Evolutionary conservation across 92 coral and sea anemone genomes (phyloP), one percentile per base, ranked within the genome.

Genomic region (Parazoanthus darwini): DNA sequence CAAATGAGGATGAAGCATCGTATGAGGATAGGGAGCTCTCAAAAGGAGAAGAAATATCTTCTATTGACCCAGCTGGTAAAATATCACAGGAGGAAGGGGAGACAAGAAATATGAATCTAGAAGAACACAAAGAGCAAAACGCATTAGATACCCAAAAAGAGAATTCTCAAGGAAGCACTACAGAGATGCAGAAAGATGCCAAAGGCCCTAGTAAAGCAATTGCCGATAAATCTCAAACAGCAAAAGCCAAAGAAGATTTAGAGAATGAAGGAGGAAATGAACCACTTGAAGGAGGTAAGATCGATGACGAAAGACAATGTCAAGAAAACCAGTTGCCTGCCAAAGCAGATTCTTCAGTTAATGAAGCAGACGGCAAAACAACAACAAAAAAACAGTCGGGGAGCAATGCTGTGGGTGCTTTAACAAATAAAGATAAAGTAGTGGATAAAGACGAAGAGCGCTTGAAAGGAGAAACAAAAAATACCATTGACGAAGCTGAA

Each of bases 1-100:
- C 56, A 44, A 50, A 51, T 1, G 56, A 74, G 37, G 92, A 82
- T 58, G 87, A 67, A 33, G 25, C 48, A 35, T 43, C 75, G 23
- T 75, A 54, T 36, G 43, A 82, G 10, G 78, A 63, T 48, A 77
- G 38, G 23, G 22, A 66, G 68, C 15, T n/a, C 7, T 22, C 71
- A 37, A 39, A 63, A 51, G 50, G 33, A 38, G 85, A 84, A 59
- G 74, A 9, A 43, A 66, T 56, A 38, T 43, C 23, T 5, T 15
- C 54, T 10, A 23, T 13, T 13, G 59, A 59, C 33, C 65, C 38
- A 54, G 59, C 18, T 46, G 74, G 23, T 3, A 35, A 8, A 35
- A 16, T 56, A 13, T 20, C 59, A 25, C 56, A 46, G 37, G 44
- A 23, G 16, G 81, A 73, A 63, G 50, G 15, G 48, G 33, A 58